Evolutionary conservation across 1,140 invertebrate species (phyloP).

Genomic region (Orius insidiosus): DNA sequence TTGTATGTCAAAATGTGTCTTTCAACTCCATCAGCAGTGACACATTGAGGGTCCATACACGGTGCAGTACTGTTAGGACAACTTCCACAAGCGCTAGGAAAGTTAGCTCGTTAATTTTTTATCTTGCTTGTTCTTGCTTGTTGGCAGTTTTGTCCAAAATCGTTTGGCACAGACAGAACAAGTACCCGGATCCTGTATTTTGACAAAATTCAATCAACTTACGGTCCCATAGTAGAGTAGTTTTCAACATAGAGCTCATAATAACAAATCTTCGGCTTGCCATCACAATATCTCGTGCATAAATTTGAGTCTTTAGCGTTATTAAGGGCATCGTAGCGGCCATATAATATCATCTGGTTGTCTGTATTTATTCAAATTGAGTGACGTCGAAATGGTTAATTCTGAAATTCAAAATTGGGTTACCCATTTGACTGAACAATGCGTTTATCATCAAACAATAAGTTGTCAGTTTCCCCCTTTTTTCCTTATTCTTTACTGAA

Average conservation of each 20-base stretch:
- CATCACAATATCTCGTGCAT: constrained; percentile 10
- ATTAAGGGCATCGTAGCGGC: constrained; percentile 1
- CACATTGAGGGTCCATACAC: constrained; percentile 26
- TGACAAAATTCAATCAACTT: constrained; percentile 3
- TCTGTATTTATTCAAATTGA: too few species aligned
- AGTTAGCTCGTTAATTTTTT: too few species aligned
- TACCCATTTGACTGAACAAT: constrained; percentile 1
- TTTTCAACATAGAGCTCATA: constrained; percentile 13
- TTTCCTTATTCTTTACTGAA: too few species aligned
- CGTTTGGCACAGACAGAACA: too few species aligned
- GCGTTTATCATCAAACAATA: too few species aligned
- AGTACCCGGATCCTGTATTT: too few species aligned
- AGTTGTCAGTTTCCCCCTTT: too few species aligned
- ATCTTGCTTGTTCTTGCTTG: too few species aligned
- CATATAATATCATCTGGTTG: constrained; percentile 8
- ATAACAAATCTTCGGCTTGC: constrained; percentile 13
- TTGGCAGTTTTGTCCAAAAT: too few species aligned
- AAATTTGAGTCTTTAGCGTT: not conserved
- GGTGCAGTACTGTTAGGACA: constrained; percentile 18
- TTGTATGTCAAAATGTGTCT: constrained; percentile 30
- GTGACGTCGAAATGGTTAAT: too few species aligned
- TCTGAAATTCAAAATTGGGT: constrained; percentile 12
- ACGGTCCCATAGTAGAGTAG: constrained; percentile 15
- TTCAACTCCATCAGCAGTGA: constrained; percentile 30
- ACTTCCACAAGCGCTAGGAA: constrained; percentile 21